Base-by-base conservation (phyloP, 2,113 vertebrate genomes). In the Prunella himalayana region DNA sequence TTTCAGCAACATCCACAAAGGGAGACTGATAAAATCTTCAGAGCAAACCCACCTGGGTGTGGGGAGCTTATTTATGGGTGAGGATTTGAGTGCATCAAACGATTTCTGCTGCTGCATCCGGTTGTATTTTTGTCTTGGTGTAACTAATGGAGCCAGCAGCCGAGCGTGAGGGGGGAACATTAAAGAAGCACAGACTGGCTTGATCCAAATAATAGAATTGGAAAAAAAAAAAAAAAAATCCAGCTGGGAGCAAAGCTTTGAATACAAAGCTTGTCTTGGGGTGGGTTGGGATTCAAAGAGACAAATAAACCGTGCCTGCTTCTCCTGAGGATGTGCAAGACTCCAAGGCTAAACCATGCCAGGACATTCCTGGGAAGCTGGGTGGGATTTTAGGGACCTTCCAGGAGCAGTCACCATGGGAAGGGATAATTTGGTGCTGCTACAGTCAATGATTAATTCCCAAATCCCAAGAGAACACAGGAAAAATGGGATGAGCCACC, bases 81-180 rank as follows among this genome's bases (percentile, higher is more conserved):
- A 61, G 65, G 91, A 42, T 87, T 44, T 73, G 95, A 53, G 70
- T 65, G 73, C 15, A 69, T 51, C 79, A 78, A 65, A 54, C 2
- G 44, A 82, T 96, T 94, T 61, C 44, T 80, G 54, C 54, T 51
- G 10, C 73, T 0, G 16, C 65, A 27, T 47, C 83, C 60, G 7
- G 64, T 21, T 33, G 18, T 73, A 42, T 66, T 86, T 96, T 59
- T 63, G 80, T 41, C 89, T 72, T 79, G 88, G 91, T 93, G 93
- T 88, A 72, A 90, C 79, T 77, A 77, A 90, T 68, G 85, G 85
- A 76, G 73, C 59, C 72, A 51, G 82, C 80, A 87, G 80, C 66
- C 42, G 20, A 65, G 28, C 7, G 10, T 45, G 81, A 25, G 42
- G 75, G 51, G 63, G 71, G 70, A 70, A 42, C 86, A 70, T 49